Base-by-base conservation (phyloP, 1,140 invertebrate species). In the Dreissena polymorpha region DNA sequence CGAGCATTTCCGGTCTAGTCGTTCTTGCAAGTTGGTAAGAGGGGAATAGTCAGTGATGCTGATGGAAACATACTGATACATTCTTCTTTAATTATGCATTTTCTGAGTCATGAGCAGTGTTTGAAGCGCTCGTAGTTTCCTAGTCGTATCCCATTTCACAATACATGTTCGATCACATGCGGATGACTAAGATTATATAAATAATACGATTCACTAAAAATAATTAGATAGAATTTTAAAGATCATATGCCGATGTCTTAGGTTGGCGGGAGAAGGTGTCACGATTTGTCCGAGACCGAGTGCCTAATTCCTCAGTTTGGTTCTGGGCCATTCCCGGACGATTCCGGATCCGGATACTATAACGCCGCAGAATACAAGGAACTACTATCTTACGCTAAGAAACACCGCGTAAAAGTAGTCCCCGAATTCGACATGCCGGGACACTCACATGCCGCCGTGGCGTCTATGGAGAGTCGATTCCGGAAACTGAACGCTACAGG, bases 241-340 rank as follows among this genome's bases (percentile, higher is more conserved):
- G 39, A 39, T 39, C 39, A 39, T 5, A 39, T 39, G 8, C 39
- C 2, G 8, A 39, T 39, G 39, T 39, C 49, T 3, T 74, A 92
- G 91, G 67, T 91, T 84, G 91, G 91, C 29, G 82, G 88, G 50
- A 86, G 81, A 23, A 57, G 90, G 64, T 88, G 91, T 75, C 90
- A 91, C 87, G 85, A 91, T 67, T 74, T 86, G 12, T 21, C 60
- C 10, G 91, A 90, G 70, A 86, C 83, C 51, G 84, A 27, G 10
- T 90, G 89, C 71, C 81, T 91, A 14, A 69, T 92, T 12, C 90
- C 91, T 18, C 85, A 90, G 74, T 86, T 91, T 25, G 90, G 90
- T 25, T 90, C 89, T n/a, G 89, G 90, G 5, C 90, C 90, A 8
- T 63, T 55, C 21, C 82, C 75, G 29, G 29, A 85, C 10, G 83